Percentiles rank a stretch among this genome's conserved stretches.
Evolutionary conservation across 2,888 invertebrate genomes (phyloP).

Genomic region (Marasmarcha lunaedactyla): DNA sequence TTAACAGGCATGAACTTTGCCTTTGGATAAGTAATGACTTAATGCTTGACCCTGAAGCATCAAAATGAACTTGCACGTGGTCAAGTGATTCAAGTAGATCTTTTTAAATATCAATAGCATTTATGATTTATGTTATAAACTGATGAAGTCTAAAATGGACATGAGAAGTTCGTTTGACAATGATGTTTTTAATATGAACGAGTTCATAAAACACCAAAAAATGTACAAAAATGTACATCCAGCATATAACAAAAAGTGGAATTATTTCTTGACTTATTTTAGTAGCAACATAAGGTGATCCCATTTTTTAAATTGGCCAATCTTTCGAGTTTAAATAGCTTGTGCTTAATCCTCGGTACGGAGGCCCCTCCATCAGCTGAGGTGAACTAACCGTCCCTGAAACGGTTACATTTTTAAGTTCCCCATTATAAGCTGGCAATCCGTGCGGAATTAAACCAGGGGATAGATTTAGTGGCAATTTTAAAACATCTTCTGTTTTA

Average conservation of each 20-base stretch:
- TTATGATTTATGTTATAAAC: too few species aligned
- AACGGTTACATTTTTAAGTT: conserved; percentile 56
- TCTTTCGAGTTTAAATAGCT: conserved; percentile 46
- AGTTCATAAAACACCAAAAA: too few species aligned
- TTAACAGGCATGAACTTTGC: conserved; percentile 19
- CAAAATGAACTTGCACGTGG: conserved; percentile 3
- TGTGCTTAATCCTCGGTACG: conserved; percentile 29
- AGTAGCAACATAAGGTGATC: too few species aligned
- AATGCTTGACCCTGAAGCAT: conserved; percentile 19
- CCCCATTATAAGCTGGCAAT: conserved; percentile 29
- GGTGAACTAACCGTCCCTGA: conserved; percentile 53
- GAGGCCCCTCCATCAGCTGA: conserved; percentile 19
- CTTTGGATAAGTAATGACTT: conserved; percentile 17
- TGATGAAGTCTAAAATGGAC: too few species aligned
- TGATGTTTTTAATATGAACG: too few species aligned
- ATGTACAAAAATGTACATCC: too few species aligned
- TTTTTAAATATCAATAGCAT: too few species aligned
- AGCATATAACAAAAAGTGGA: too few species aligned
- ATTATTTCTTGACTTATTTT: too few species aligned
- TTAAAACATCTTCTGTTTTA: conserved; percentile 23
- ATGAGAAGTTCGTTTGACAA: too few species aligned
- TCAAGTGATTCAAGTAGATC: conserved; percentile 3
- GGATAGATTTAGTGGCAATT: conserved; percentile 45
- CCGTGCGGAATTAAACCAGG: conserved; percentile 33
- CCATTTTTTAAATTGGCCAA: conserved; percentile 52